Evolutionary conservation across 2,113 vertebrate genomes (phyloP).

Genomic region (Tyto alba): DNA sequence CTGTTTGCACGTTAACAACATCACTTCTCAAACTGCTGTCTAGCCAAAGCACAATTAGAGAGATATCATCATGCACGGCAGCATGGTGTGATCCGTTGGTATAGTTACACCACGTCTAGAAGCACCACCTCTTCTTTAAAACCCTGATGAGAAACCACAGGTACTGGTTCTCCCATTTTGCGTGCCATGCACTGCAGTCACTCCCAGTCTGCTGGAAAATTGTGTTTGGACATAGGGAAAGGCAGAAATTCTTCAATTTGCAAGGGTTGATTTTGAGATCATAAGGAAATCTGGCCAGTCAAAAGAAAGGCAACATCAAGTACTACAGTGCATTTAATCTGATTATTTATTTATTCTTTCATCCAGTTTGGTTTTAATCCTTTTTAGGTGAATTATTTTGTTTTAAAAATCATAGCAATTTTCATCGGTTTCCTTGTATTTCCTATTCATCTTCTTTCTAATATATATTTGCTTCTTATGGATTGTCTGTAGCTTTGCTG

Average conservation of each 20-base stretch:
- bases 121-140: not conserved
- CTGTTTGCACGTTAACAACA: not conserved
- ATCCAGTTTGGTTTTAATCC: not conserved
- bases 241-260: not conserved
- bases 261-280: not conserved
- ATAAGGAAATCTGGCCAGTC: not conserved
- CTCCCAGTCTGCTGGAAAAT: not conserved
- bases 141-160: not conserved
- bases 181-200: accelerated
- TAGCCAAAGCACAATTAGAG: not conserved
- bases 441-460: not conserved
- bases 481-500: not conserved
- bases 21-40: not conserved
- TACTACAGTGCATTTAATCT: not conserved
- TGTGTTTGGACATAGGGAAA: no score
- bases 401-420: not conserved
- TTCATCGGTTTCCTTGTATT: not conserved
- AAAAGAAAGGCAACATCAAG: not conserved
- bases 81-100: not conserved
- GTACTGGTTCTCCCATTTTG: no score
- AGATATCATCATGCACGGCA: not conserved
- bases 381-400: not conserved
- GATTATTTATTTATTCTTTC: not conserved
- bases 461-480: not conserved
- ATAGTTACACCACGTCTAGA: accelerated